phyloP scores from a whole-genome alignment of 1,140 invertebrate genomes.

The Pseudomyrmex pallidus region DNA sequence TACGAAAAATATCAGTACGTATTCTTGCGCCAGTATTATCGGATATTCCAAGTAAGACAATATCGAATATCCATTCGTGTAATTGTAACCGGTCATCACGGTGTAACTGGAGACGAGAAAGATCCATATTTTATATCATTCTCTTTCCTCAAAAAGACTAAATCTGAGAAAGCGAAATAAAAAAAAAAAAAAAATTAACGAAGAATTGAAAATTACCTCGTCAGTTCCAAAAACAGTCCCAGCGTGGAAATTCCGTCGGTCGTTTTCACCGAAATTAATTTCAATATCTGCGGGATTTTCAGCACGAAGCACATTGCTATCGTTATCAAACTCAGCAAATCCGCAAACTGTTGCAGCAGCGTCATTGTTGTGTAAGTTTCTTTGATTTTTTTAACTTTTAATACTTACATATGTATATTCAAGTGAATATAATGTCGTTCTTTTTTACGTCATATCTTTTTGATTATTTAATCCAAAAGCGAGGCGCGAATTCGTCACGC shows the following conservation, averaged over 20 bases:
- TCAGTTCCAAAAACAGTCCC: conserved; percentile 88
- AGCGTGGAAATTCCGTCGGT: conserved; percentile 88
- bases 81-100: conserved; percentile 90
- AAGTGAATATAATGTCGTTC: no score
- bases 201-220: conserved; percentile 85
- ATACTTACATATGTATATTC: no score
- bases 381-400: no score
- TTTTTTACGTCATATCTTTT: no score
- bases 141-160: no score
- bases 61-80: conserved; percentile 88
- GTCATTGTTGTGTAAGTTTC: conserved; percentile 2
- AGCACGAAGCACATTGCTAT: conserved; percentile 89
- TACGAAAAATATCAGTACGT: conserved; percentile 88
- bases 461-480: no score
- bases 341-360: conserved; percentile 83
- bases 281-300: conserved; percentile 90
- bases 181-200: no score
- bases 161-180: no score
- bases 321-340: conserved; percentile 88
- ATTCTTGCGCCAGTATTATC: conserved; percentile 89
- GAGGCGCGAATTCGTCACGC: no score
- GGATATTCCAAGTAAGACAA: conserved; percentile 91
- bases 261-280: conserved; percentile 86
- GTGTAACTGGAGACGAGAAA: conserved; percentile 87
- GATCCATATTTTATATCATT: conserved; percentile 28